Evolutionary conservation across 2,797 vertebrate species (phyloP), one percentile per base, ranked within the genome.

Genomic region (Mico argentatus): DNA sequence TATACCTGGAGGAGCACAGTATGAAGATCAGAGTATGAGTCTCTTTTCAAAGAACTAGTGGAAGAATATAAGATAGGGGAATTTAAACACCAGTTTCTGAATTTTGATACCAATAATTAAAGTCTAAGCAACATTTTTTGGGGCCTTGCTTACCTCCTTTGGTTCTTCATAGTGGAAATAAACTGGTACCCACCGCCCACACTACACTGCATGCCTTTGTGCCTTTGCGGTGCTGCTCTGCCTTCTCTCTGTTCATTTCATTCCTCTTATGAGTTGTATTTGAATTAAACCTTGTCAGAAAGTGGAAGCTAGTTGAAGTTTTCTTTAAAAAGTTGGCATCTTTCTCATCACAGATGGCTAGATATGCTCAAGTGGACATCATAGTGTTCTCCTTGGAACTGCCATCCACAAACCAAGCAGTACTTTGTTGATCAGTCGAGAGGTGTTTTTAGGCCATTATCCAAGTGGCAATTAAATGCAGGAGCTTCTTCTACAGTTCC

Each of bases 21-120:
- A 1, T 70, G 44, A 95, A 90, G 61, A 39, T 19, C 13, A 59
- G 41, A 72, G 41, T 82, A 6, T 70, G 46, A 46, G 39, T 81
- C 27, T 89, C 59, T 79, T 89, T 87, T 80, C 50, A 95, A 52
- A 94, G 33, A 80, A 93, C 55, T 24, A 83, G 61, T 52, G 80
- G 17, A 70, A 39, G 52, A 87, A 76, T 93, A 79, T 89, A 88
- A 86, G 55, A 50, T 48, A 39, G 76, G 50, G 41, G 90, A 86
- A 41, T 82, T 86, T 93, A 75, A 85, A 67, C 20, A 48, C 41
- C 30, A 48, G 20, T n/a, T 20, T 83, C 26, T 83, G 59, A 48
- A 59, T 84, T 83, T 84, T 67, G 0, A 44, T 83, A 83, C 17
- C 5, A 27, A 17, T 72, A 89, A 88, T 70, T 77, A 86, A 94